Conservation (phyloP, 2,797 vertebrate species). For the Varecia variegata region DNA sequence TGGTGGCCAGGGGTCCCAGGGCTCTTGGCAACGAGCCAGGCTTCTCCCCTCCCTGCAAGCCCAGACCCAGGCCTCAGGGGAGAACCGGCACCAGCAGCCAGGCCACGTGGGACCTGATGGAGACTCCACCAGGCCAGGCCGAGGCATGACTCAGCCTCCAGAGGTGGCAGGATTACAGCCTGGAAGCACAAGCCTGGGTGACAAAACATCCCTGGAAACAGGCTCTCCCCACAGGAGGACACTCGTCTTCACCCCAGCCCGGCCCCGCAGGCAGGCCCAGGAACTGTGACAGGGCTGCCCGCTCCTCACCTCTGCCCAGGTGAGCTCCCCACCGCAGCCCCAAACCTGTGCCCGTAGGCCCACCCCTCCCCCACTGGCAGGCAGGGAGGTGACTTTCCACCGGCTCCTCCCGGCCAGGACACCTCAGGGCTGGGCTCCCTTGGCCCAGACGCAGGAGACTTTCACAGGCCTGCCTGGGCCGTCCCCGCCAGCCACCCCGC, state of each 20-base stretch:
- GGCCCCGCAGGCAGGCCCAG: not conserved
- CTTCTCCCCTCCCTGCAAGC: not conserved
- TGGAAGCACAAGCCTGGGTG: not conserved
- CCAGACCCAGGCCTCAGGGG: not conserved
- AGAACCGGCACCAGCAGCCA: accelerated
- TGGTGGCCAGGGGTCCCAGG: not conserved
- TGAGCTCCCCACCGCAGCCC: not conserved
- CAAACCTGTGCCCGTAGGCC: not conserved
- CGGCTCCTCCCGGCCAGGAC: not conserved
- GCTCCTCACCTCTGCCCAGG: accelerated
- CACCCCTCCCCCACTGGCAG: accelerated
- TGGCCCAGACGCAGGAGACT: not conserved
- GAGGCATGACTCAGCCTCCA: not conserved
- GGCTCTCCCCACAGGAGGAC: not conserved
- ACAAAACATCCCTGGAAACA: accelerated
- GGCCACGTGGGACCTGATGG: accelerated
- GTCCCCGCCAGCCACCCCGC: not conserved
- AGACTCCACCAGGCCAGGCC: not conserved
- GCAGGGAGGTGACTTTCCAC: not conserved
- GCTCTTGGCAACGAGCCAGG: not conserved
- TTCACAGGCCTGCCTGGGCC: not conserved
- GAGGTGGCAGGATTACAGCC: accelerated
- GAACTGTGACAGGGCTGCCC: not conserved
- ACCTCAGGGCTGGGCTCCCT: not conserved
- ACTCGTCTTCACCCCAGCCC: not conserved